Conservation (phyloP, 2,113 vertebrate species). For the Manacus vitellinus region DNA sequence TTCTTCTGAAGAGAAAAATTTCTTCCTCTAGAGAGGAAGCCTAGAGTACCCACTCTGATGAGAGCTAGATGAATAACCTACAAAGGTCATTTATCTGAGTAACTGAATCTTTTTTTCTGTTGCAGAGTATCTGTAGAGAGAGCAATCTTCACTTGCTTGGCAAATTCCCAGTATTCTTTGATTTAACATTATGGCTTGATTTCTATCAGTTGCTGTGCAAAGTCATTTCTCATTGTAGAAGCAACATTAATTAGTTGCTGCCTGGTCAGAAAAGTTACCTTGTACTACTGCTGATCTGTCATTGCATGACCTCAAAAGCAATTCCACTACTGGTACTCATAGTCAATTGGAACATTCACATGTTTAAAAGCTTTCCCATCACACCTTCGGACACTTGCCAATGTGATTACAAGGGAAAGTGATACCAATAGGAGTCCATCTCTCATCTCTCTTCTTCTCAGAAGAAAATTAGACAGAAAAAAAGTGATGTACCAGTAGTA, state of each 20-base stretch:
- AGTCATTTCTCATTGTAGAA: background rate
- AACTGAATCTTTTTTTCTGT: background rate
- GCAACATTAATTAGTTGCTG: conserved; percentile 1
- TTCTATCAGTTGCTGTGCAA: background rate
- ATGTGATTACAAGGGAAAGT: background rate
- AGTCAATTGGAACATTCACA: background rate
- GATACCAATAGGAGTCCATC: background rate
- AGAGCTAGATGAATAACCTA: background rate
- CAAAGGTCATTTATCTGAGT: background rate
- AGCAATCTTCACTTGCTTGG: background rate
- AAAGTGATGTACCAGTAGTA: background rate
- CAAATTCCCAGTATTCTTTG: background rate
- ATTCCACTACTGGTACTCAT: background rate
- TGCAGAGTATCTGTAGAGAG: background rate
- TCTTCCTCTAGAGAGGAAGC: background rate
- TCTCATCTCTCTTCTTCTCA: background rate
- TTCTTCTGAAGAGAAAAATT: background rate
- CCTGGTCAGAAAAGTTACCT: conserved; percentile 3
- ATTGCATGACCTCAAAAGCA: background rate
- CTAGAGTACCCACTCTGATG: background rate
- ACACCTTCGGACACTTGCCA: background rate
- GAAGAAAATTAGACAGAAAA: background rate
- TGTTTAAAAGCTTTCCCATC: background rate
- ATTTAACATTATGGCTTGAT: conserved; percentile 3
- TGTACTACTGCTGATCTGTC: background rate